Conservation (phyloP, 2,797 vertebrate species). For the Silurus aristotelis region DNA sequence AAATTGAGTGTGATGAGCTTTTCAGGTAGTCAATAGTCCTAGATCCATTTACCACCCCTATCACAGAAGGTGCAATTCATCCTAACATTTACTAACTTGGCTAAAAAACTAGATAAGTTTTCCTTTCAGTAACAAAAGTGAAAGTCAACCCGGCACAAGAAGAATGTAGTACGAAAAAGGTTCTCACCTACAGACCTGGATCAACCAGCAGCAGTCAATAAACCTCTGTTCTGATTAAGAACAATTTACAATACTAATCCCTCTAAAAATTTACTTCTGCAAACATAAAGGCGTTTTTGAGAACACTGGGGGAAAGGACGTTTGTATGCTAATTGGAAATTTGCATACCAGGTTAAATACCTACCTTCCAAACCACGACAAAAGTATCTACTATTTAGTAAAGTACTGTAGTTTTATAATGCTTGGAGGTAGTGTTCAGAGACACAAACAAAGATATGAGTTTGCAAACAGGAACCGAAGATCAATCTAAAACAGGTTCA, state of each 20-base stretch:
- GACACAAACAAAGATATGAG: background rate
- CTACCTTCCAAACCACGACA: background rate
- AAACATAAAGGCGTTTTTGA: background rate
- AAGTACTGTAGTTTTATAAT: background rate
- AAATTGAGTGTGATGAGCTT: background rate
- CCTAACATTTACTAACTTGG: background rate
- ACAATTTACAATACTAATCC: background rate
- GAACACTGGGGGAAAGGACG: background rate
- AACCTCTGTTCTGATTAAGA: background rate
- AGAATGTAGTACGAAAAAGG: too few relatives aligned
- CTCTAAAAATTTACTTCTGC: background rate
- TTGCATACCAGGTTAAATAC: background rate
- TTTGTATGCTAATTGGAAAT: background rate
- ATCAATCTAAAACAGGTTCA: background rate
- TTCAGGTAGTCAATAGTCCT: background rate
- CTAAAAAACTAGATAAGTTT: background rate
- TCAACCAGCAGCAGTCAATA: background rate
- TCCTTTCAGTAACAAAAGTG: conserved; percentile 7
- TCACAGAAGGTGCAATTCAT: background rate
- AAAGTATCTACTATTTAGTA: background rate
- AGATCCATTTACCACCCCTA: background rate
- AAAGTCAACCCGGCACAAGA: background rate
- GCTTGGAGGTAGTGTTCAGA: too few relatives aligned
- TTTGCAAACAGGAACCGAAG: conserved; percentile 4
- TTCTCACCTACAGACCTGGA: background rate